Base-by-base conservation (phyloP, 2,888 invertebrate species). In the Cephus spinipes region DNA sequence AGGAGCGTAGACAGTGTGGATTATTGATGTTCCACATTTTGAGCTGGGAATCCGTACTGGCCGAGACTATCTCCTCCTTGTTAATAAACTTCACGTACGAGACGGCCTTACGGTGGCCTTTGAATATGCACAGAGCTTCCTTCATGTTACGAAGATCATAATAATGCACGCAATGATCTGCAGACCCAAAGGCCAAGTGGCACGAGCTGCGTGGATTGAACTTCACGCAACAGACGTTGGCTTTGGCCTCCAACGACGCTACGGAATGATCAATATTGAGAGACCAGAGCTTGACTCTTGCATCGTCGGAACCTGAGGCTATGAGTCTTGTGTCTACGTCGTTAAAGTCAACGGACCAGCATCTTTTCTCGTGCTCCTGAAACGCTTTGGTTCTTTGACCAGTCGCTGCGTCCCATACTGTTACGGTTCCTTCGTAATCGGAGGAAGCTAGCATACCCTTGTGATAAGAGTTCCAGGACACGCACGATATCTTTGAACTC, bases 321-420 rank as follows among this genome's bases (percentile, higher is more conserved):
- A 98, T 95, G 71, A 98, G 92, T 34, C 97, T 94, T 23, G 98
- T 97, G 91, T 98, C 98, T 35, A 97, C 95, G 84, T 96, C 95
- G 92, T 97, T 98, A 92, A 98, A 98, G 92, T 98, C 98, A 68
- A 98, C 98, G 85, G 97, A 97, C 98, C 98, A 98, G 91, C 97
- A 97, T 73, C 98, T 93, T 91, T 98, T 98, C 92, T 98, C 98
- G 92, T 98, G 98, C 91, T 98, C 98, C 91, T 96, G 95, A 89
- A 95, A 96, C 11, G 95, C 94, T 87, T 96, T 94, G 2, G 95
- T 95, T 79, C 95, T 93, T 86, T 95, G 94, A 23, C 96, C 96
- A 1, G 96, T 96, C 68, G 93, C 93, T 0, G 97, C 97, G 92
- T 98, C 98, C 98, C 98, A 98, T 78, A 98, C 95, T 2, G 96